phyloP scores from a whole-genome alignment of 2,888 invertebrate genomes.

The Rhabditophanes sp. region DNA sequence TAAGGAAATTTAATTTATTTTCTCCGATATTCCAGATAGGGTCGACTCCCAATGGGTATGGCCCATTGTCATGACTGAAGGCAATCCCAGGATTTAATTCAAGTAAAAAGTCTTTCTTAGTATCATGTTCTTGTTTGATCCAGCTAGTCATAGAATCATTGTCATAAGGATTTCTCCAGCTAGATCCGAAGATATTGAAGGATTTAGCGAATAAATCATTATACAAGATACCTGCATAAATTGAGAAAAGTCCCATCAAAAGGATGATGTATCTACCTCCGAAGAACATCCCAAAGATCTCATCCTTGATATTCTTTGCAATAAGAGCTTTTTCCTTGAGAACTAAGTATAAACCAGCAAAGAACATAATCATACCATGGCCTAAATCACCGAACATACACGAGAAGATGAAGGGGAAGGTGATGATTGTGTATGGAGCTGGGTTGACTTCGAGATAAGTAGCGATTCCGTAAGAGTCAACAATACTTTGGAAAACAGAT shows the following conservation, averaged over 20 bases:
- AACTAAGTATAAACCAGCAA: slow-evolving; percentile 83
- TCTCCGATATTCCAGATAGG: slow-evolving; percentile 45
- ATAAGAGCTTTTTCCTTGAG: slow-evolving; percentile 68
- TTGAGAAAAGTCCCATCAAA: slow-evolving; percentile 45
- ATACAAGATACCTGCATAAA: slow-evolving; percentile 44
- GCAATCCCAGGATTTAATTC: slow-evolving; percentile 23
- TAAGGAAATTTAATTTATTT: slow-evolving; percentile 43
- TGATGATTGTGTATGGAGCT: slow-evolving; percentile 86
- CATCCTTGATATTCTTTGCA: slow-evolving; percentile 24
- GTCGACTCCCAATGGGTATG: slow-evolving; percentile 48
- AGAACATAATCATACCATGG: slow-evolving; percentile 75
- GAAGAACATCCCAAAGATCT: slow-evolving; percentile 44
- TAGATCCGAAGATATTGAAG: slow-evolving; percentile 47
- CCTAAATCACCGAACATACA: slow-evolving; percentile 95
- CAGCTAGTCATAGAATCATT: slow-evolving; percentile 2
- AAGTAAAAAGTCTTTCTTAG: slow-evolving; percentile 19
- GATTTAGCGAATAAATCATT: slow-evolving; percentile 45
- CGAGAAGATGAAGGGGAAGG: slow-evolving; percentile 90
- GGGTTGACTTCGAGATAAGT: slow-evolving; percentile 91
- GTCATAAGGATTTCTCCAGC: slow-evolving; percentile 45
- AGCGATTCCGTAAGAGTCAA: slow-evolving; percentile 89
- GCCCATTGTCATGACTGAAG: slow-evolving; percentile 24
- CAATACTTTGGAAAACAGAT: slow-evolving; percentile 67
- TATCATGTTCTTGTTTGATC: slow-evolving; percentile 3
- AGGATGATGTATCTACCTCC: slow-evolving; percentile 45